Conservation (phyloP, 2,888 invertebrate genomes). For the Pandemis cinnamomeana region DNA sequence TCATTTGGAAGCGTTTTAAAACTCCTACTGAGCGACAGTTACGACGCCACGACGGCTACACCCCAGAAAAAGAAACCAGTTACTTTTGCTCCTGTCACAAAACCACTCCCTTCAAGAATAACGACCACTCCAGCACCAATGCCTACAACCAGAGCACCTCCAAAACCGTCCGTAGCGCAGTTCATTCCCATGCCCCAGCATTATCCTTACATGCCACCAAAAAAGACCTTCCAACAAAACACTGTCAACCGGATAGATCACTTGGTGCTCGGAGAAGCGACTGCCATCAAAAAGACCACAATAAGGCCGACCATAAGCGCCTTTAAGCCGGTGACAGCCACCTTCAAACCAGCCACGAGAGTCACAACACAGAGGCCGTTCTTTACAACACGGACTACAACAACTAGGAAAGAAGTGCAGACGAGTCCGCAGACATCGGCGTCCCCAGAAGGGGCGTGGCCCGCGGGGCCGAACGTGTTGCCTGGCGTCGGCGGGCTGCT, state of each 20-base stretch:
- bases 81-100: constrained; percentile 35
- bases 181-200: constrained; percentile 65
- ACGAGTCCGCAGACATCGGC: constrained; percentile 49
- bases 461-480: constrained; percentile 49
- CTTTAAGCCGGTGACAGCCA: constrained; percentile 45
- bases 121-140: constrained; percentile 34
- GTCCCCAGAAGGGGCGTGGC: constrained; percentile 50
- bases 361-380: constrained; percentile 47
- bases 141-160: constrained; percentile 47
- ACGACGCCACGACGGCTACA: constrained; percentile 64
- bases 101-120: constrained; percentile 42
- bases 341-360: constrained; percentile 42
- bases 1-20: constrained; percentile 86
- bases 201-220: constrained; percentile 57
- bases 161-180: constrained; percentile 52
- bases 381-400: constrained; percentile 37
- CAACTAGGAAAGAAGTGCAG: constrained; percentile 52
- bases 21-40: constrained; percentile 82
- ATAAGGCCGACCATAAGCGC: constrained; percentile 54
- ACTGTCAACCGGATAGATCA: constrained; percentile 76
- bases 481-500: constrained; percentile 81
- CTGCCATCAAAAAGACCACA: constrained; percentile 67
- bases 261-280: constrained; percentile 75
- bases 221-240: constrained; percentile 55
- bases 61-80: constrained; percentile 46